phyloP scores from a whole-genome alignment of 2,797 vertebrate genomes.

The Eulemur albifrons region DNA sequence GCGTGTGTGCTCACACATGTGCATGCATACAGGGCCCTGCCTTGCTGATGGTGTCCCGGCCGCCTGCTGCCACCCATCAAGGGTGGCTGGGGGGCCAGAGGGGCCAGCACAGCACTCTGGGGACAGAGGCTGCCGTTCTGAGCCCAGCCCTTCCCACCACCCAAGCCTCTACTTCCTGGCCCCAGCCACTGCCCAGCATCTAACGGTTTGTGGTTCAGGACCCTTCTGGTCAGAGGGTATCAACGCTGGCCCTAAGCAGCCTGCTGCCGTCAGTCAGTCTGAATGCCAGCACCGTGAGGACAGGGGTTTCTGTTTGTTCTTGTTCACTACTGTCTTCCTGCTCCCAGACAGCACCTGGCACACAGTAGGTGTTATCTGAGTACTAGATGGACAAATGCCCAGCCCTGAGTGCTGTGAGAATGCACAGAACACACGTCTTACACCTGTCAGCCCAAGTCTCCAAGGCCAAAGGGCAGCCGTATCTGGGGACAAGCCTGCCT shows the following conservation, averaged over 20 bases:
- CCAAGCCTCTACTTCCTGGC: background rate
- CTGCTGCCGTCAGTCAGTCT: background rate
- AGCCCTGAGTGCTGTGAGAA: rapidly evolving
- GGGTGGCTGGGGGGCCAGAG: background rate
- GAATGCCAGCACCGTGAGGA: background rate
- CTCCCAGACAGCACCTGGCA: background rate
- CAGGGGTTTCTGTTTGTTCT: background rate
- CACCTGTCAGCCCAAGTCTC: background rate
- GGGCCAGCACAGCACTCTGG: background rate
- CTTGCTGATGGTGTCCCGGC: background rate
- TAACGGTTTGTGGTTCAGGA: background rate
- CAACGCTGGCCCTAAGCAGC: background rate
- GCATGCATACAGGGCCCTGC: no score
- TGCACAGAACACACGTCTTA: background rate
- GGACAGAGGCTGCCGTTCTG: background rate
- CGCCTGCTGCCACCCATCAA: background rate
- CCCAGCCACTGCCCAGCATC: background rate
- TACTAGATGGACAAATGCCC: background rate
- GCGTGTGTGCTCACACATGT: no score
- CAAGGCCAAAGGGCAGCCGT: background rate
- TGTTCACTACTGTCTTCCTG: background rate
- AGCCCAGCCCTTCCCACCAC: background rate
- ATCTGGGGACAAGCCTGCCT: background rate
- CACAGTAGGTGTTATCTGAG: background rate
- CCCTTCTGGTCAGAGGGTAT: background rate